These are phyloP conservation scores for Saguinus midas DNA, from an alignment of 2,113 vertebrate species.

Conservation along the genomic window DNA sequence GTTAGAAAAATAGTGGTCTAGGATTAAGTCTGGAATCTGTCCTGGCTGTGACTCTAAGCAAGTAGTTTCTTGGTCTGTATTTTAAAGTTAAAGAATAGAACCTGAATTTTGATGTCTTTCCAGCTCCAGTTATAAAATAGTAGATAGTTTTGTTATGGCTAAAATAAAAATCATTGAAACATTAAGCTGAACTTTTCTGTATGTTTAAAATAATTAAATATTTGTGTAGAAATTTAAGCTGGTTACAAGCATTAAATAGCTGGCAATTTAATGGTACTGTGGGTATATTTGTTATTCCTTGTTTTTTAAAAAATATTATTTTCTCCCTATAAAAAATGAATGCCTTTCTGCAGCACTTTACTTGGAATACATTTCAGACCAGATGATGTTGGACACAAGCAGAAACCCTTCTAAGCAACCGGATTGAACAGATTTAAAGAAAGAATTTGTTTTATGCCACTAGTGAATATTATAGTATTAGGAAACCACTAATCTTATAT, in stretches of 20 bases:
- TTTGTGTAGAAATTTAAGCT: neutral
- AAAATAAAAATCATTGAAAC: neutral
- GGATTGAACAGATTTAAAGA: slow-evolving; percentile 83
- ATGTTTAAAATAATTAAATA: neutral
- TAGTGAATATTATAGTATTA: slow-evolving; percentile 87
- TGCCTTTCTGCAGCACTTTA: slow-evolving; percentile 90
- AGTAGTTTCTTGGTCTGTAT: neutral
- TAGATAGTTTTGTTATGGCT: neutral
- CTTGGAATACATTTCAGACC: slow-evolving; percentile 90
- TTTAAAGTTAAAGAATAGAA: neutral
- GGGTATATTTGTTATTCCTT: neutral
- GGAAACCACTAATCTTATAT: slow-evolving; percentile 89
- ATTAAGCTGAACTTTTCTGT: neutral
- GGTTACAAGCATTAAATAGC: neutral
- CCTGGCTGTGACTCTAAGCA: neutral
- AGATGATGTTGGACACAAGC: slow-evolving; percentile 89
- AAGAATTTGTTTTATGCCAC: slow-evolving; percentile 89
- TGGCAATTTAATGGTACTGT: neutral
- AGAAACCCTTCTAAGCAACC: slow-evolving; percentile 84
- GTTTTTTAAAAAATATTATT: neutral
- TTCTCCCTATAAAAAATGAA: slow-evolving; percentile 85
- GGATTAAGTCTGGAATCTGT: neutral
- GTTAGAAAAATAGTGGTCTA: neutral
- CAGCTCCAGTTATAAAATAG: neutral
- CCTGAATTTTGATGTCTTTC: neutral